These are phyloP conservation scores for Agrotis ipsilon DNA, from an alignment of 2,888 invertebrate species.

Conservation along the genomic window DNA sequence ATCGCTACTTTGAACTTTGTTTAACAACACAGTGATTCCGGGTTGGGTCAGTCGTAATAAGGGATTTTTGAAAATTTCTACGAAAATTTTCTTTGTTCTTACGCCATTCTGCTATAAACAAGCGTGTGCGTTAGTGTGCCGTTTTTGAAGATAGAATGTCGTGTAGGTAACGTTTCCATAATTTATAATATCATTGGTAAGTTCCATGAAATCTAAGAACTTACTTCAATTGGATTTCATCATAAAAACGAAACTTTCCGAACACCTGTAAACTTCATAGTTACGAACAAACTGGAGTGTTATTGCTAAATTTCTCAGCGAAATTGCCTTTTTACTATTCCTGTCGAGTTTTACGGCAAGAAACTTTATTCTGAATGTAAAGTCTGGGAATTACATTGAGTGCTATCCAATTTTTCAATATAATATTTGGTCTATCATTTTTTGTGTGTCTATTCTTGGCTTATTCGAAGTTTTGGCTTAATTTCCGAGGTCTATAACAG, in stretches of 20 bases:
- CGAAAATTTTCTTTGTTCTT: no score
- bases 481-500: no score
- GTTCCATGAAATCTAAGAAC: not conserved
- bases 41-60: no score
- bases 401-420: not conserved
- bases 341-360: constrained; percentile 1
- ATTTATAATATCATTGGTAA: no score
- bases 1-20: no score
- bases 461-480: no score
- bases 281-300: constrained; percentile 22
- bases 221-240: not conserved
- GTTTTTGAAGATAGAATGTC: no score
- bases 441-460: not conserved
- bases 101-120: no score
- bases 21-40: no score
- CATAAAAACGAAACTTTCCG: constrained; percentile 19
- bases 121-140: no score
- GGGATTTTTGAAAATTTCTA: no score
- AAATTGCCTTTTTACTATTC: constrained; percentile 26
- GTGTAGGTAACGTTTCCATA: no score
- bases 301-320: constrained; percentile 23
- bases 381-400: not conserved
- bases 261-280: constrained; percentile 26
- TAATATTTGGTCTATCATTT: not conserved
- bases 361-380: constrained; percentile 2